Evolutionary conservation across 2,888 invertebrate species (phyloP).

Genomic region (Dryadula phaetusa): DNA sequence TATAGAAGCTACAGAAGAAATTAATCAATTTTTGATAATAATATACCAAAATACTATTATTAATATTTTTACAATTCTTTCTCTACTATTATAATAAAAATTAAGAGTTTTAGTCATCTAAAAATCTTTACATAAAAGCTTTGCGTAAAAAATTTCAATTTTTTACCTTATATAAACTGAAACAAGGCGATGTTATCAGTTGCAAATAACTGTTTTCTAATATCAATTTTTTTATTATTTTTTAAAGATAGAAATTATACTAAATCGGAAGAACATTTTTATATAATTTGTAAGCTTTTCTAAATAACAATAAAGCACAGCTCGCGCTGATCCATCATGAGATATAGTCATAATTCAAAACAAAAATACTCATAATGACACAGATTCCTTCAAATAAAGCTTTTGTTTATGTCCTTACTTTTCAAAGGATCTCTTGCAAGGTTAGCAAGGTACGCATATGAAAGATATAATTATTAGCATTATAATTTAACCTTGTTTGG

Average conservation of each 20-base stretch:
- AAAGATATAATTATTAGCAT: conserved; percentile 61
- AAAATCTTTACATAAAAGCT: no score
- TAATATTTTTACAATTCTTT: no score
- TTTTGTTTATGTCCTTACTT: conserved; percentile 61
- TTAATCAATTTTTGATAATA: no score
- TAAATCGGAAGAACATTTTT: neutral
- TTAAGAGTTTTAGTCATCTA: no score
- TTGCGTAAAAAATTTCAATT: no score
- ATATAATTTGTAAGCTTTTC: neutral
- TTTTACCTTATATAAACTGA: no score
- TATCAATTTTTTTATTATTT: neutral
- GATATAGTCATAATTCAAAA: conserved; percentile 20
- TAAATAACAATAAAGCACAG: neutral
- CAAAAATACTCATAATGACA: conserved; percentile 53
- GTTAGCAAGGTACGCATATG: conserved; percentile 56
- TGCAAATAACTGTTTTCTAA: no score
- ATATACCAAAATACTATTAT: no score
- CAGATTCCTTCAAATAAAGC: conserved; percentile 52
- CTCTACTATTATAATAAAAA: no score
- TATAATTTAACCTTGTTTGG: conserved; percentile 59
- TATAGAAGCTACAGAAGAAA: no score
- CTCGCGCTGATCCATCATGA: conserved; percentile 6
- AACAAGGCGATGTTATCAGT: no score
- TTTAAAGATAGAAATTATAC: neutral
- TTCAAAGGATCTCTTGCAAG: conserved; percentile 57